phyloP scores from a whole-genome alignment of 2,797 vertebrate genomes.

The Cryptoprocta ferox region DNA sequence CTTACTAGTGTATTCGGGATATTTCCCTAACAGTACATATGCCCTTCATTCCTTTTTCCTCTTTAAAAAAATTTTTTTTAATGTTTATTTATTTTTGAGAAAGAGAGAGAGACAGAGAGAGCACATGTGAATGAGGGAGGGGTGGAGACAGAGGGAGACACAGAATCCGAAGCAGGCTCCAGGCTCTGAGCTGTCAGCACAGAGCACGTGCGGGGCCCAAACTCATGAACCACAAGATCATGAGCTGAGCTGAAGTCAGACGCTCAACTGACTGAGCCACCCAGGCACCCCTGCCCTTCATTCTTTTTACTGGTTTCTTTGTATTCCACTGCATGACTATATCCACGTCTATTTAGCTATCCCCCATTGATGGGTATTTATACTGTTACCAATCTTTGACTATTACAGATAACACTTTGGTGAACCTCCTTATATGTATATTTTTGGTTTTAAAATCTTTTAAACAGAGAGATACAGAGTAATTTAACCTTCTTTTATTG shows the following conservation, averaged over 20 bases:
- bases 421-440: background rate
- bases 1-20: background rate
- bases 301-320: background rate
- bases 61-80: too few relatives aligned
- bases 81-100: too few relatives aligned
- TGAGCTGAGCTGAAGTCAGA: too few relatives aligned
- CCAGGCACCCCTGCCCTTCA: too few relatives aligned
- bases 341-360: background rate
- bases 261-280: too few relatives aligned
- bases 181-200: too few relatives aligned
- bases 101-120: too few relatives aligned
- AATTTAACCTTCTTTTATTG: background rate
- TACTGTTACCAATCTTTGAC: background rate
- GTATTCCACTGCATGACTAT: background rate
- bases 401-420: background rate
- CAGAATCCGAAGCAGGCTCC: too few relatives aligned
- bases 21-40: background rate
- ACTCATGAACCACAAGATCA: too few relatives aligned
- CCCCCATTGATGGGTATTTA: background rate
- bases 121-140: too few relatives aligned
- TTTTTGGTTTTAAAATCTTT: constrained; percentile 13
- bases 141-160: too few relatives aligned
- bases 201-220: too few relatives aligned
- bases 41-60: background rate
- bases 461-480: background rate